These are phyloP conservation scores for Drosophila dunni DNA, from an alignment of 1,140 invertebrate species.

Conservation along the genomic window DNA sequence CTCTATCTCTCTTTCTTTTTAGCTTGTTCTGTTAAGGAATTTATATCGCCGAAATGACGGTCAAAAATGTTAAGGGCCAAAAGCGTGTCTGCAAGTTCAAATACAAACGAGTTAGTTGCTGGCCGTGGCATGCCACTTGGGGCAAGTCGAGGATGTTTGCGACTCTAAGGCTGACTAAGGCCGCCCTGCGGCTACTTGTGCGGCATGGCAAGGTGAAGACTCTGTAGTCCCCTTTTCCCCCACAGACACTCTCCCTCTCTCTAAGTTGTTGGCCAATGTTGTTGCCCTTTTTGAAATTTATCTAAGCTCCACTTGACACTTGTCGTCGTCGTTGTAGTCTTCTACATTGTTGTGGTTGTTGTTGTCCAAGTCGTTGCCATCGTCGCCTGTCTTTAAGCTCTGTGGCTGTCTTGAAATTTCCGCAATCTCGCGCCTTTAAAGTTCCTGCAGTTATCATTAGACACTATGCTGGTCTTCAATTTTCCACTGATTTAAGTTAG, in stretches of 20 bases:
- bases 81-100: conserved; percentile 83
- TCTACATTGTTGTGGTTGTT: conserved; percentile 23
- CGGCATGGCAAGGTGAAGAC: conserved; percentile 71
- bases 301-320: conserved; percentile 81
- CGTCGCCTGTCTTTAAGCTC: conserved; percentile 24
- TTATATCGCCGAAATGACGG: conserved; percentile 81
- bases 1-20: background rate
- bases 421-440: conserved; percentile 79
- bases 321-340: conserved; percentile 64
- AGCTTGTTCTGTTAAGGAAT: conserved; percentile 42
- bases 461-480: conserved; percentile 69
- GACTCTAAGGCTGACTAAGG: conserved; percentile 16
- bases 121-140: conserved; percentile 59
- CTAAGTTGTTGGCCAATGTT: conserved; percentile 49
- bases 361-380: conserved; percentile 26
- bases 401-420: conserved; percentile 61
- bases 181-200: conserved; percentile 74
- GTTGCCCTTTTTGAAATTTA: conserved; percentile 83
- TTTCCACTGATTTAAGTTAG: conserved; percentile 71
- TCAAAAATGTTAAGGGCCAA: conserved; percentile 84
- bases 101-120: conserved; percentile 52
- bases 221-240: background rate
- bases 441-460: conserved; percentile 81
- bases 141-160: conserved; percentile 30
- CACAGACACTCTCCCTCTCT: background rate